Conservation (phyloP, 2,113 vertebrate genomes). For the Theropithecus gelada region DNA sequence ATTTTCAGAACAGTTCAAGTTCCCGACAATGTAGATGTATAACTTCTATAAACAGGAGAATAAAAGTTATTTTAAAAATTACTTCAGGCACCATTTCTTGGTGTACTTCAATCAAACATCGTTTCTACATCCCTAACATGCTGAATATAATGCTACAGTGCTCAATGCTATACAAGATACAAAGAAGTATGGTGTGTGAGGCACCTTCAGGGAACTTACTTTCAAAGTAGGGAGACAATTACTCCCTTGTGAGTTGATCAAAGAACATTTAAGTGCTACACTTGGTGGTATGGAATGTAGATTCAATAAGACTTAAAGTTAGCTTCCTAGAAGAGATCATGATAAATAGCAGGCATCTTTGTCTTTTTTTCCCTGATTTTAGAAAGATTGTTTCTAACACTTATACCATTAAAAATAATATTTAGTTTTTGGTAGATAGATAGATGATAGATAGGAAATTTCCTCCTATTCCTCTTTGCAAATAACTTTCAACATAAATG, state of each 20-base stretch:
- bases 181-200: neutral
- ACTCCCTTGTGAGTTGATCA: neutral
- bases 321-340: neutral
- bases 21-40: neutral
- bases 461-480: neutral
- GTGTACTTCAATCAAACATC: neutral
- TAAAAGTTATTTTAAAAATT: neutral
- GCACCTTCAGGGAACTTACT: neutral
- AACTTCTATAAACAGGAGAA: neutral
- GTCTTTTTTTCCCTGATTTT: neutral
- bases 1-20: constrained; percentile 18
- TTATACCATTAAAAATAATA: constrained; percentile 12
- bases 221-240: neutral
- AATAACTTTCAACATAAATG: neutral
- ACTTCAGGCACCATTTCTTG: neutral
- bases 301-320: neutral
- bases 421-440: neutral
- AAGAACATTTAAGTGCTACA: neutral
- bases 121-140: neutral
- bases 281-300: neutral
- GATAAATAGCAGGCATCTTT: neutral
- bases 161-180: neutral
- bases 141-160: neutral
- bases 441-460: neutral
- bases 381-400: neutral